Evolutionary conservation across 2,113 vertebrate genomes (phyloP).

Genomic region (Neotragus pygmaeus): DNA sequence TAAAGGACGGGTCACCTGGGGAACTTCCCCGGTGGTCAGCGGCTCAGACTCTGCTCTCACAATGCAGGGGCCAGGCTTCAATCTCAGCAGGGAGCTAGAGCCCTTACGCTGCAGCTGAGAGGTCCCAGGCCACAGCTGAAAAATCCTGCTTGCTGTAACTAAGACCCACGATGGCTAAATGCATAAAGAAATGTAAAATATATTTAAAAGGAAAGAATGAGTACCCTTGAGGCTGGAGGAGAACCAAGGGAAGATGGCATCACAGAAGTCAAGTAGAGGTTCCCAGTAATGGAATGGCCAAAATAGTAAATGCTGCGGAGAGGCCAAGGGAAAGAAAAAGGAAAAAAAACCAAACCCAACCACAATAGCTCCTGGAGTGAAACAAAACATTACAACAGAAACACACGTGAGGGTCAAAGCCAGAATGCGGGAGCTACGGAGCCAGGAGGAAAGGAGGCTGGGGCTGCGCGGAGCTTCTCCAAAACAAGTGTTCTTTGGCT

Average conservation of each 20-base stretch:
- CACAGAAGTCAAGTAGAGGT: neutral
- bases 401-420: neutral
- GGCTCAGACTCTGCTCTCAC: neutral
- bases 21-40: accelerated
- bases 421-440: neutral
- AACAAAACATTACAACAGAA: neutral
- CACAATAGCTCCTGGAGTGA: neutral
- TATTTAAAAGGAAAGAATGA: neutral
- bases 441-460: neutral
- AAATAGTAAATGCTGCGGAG: neutral
- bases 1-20: neutral
- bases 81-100: accelerated
- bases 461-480: neutral
- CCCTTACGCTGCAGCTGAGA: neutral
- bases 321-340: neutral
- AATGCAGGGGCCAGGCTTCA: neutral
- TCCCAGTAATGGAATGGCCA: neutral
- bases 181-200: neutral
- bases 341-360: neutral
- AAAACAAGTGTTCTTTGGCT: neutral
- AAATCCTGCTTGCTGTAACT: neutral
- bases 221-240: neutral
- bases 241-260: neutral
- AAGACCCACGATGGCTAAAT: neutral
- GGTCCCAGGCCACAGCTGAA: neutral